phyloP scores from a whole-genome alignment of 2,888 invertebrate species.

The Cetonia aurata region DNA sequence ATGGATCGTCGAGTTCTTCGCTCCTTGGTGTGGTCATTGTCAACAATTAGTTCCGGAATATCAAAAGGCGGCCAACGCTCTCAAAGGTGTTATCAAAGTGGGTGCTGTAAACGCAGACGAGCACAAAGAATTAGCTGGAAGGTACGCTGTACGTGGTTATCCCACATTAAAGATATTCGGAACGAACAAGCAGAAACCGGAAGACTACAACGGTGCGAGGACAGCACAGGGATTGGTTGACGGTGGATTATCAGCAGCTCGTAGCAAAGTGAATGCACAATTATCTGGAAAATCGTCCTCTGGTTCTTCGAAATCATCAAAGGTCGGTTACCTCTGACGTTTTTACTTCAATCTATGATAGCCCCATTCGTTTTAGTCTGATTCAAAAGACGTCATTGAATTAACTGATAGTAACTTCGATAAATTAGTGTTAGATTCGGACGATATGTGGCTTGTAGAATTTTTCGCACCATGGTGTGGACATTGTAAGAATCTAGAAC shows the following conservation, averaged over 20 bases:
- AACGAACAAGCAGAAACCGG: conserved; percentile 83
- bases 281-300: conserved; percentile 72
- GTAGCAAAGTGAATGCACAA: conserved; percentile 78
- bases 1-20: conserved; percentile 97
- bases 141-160: conserved; percentile 90
- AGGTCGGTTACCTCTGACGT: conserved; percentile 1
- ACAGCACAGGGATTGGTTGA: conserved; percentile 90
- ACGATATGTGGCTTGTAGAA: conserved; percentile 97
- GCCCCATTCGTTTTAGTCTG: conserved; percentile 40
- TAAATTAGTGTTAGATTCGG: conserved; percentile 88
- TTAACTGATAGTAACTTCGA: conserved; percentile 97
- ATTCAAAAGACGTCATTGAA: conserved; percentile 82
- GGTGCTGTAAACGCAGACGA: conserved; percentile 95
- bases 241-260: conserved; percentile 82
- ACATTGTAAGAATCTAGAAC: conserved; percentile 96
- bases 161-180: conserved; percentile 97
- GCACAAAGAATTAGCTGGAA: conserved; percentile 82
- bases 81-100: conserved; percentile 95
- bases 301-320: conserved; percentile 18
- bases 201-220: conserved; percentile 87
- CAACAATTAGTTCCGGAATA: conserved; percentile 93
- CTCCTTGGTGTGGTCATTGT: conserved; percentile 97
- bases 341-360: conserved; percentile 11
- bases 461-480: conserved; percentile 99
- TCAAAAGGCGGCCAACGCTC: conserved; percentile 90